Conservation (phyloP, 2,113 vertebrate genomes). For the Halichoeres trimaculatus region DNA sequence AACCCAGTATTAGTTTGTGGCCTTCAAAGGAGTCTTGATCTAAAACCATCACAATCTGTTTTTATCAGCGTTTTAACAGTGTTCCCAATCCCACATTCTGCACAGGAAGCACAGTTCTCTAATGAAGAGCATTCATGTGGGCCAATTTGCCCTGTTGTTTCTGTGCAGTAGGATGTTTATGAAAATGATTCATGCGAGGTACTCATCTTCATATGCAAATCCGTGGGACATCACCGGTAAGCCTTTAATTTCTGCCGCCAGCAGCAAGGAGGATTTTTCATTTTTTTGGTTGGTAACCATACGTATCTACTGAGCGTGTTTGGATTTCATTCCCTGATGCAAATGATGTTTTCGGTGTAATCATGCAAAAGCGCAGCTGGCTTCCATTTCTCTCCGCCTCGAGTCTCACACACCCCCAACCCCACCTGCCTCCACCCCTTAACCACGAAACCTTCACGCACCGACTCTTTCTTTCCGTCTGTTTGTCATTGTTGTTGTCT, state of each 20-base stretch:
- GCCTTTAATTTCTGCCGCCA: constrained; percentile 57
- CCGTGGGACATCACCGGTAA: constrained; percentile 45
- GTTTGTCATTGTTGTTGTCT: constrained; percentile 37
- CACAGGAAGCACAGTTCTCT: constrained; percentile 5
- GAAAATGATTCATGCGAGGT: constrained; percentile 61
- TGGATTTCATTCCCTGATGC: constrained; percentile 75
- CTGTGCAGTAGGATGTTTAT: constrained; percentile 60
- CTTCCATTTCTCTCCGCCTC: constrained; percentile 59
- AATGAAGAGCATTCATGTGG: constrained; percentile 65
- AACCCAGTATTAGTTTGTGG: too few relatives aligned
- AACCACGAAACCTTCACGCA: constrained; percentile 13
- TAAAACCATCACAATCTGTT: too few relatives aligned
- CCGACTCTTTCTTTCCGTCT: constrained; percentile 7
- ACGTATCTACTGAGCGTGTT: constrained; percentile 60
- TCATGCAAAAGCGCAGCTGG: constrained; percentile 81
- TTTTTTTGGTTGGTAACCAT: constrained; percentile 54
- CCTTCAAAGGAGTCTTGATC: too few relatives aligned
- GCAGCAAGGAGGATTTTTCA: constrained; percentile 14
- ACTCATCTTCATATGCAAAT: constrained; percentile 78
- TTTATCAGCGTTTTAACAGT: too few relatives aligned
- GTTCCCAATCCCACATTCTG: constrained; percentile 31
- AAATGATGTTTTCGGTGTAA: constrained; percentile 79
- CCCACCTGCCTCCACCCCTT: neutral
- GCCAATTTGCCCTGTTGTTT: constrained; percentile 63
- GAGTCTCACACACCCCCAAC: constrained; percentile 6